Evolutionary conservation across 92 coral and sea anemone genomes (phyloP).

Genomic region (Blastomussa wellsi): DNA sequence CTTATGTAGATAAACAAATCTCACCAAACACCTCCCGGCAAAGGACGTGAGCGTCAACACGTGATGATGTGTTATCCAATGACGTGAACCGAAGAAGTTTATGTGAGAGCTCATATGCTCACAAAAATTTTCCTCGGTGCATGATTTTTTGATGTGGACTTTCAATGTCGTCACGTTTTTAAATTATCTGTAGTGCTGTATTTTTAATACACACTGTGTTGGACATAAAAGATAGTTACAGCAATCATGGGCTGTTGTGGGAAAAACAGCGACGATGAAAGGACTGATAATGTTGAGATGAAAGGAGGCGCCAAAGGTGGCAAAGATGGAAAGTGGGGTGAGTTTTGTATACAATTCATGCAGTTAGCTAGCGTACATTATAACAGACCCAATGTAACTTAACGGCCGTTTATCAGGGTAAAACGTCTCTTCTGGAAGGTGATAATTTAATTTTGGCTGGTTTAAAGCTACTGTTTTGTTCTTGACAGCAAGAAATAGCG

Average conservation of each 20-base stretch:
- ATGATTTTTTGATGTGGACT: background rate
- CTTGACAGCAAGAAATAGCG: background rate
- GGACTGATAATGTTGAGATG: slow-evolving; percentile 75
- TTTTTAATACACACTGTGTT: background rate
- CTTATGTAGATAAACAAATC: background rate
- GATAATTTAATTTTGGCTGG: background rate
- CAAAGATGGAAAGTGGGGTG: slow-evolving; percentile 84
- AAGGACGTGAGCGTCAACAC: background rate
- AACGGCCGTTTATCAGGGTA: background rate
- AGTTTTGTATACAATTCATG: background rate
- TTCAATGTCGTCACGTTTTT: background rate
- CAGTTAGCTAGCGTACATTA: background rate
- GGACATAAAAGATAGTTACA: background rate
- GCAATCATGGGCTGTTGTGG: slow-evolving; percentile 95
- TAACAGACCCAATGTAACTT: background rate
- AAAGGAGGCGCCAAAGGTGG: slow-evolving; percentile 65
- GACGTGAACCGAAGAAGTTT: background rate
- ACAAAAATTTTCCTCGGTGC: background rate
- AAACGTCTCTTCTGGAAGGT: background rate
- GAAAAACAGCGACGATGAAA: slow-evolving; percentile 75
- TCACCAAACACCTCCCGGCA: background rate
- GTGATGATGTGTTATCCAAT: slow-evolving; percentile 35
- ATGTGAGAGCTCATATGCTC: slow-evolving; percentile 3
- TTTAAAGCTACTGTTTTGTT: background rate
- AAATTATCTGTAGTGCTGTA: background rate